These are phyloP conservation scores for Thryonomys swinderianus DNA, from an alignment of 2,113 vertebrate species.

Conservation along the genomic window DNA sequence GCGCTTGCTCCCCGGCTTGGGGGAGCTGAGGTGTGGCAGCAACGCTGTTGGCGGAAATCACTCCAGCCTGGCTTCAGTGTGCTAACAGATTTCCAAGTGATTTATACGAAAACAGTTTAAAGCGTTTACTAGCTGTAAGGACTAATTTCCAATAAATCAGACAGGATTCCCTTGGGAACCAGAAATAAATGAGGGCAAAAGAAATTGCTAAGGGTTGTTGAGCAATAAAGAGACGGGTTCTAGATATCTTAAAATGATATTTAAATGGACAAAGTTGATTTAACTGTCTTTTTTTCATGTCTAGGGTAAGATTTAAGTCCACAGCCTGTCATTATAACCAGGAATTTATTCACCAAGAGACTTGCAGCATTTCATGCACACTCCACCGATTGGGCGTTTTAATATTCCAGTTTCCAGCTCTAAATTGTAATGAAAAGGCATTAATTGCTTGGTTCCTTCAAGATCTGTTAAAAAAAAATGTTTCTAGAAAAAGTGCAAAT, in stretches of 20 bases:
- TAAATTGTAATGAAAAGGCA: slow-evolving; percentile 74
- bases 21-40: background rate
- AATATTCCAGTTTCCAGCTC: slow-evolving; percentile 80
- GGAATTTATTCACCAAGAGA: slow-evolving; percentile 85
- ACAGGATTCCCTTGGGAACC: slow-evolving; percentile 80
- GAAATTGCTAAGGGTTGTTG: slow-evolving; percentile 87
- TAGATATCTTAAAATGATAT: slow-evolving; percentile 87
- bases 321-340: slow-evolving; percentile 81
- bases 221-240: slow-evolving; percentile 85
- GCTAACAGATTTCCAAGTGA: slow-evolving; percentile 65
- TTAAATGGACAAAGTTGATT: slow-evolving; percentile 88
- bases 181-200: slow-evolving; percentile 87
- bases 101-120: slow-evolving; percentile 85
- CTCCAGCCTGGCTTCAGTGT: accelerated
- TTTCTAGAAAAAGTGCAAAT: slow-evolving; percentile 81
- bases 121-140: slow-evolving; percentile 85
- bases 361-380: slow-evolving; percentile 76
- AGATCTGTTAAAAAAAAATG: slow-evolving; percentile 73
- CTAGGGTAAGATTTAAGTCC: slow-evolving; percentile 85
- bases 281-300: slow-evolving; percentile 85
- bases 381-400: slow-evolving; percentile 82
- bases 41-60: background rate
- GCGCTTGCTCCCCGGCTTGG: background rate
- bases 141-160: slow-evolving; percentile 89
- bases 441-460: slow-evolving; percentile 75